A percentile compares a stretch with the other conserved stretches of the same genome.
Evolutionary conservation across 2,797 vertebrate genomes (phyloP).

Genomic region (Silurus lanzhouensis): DNA sequence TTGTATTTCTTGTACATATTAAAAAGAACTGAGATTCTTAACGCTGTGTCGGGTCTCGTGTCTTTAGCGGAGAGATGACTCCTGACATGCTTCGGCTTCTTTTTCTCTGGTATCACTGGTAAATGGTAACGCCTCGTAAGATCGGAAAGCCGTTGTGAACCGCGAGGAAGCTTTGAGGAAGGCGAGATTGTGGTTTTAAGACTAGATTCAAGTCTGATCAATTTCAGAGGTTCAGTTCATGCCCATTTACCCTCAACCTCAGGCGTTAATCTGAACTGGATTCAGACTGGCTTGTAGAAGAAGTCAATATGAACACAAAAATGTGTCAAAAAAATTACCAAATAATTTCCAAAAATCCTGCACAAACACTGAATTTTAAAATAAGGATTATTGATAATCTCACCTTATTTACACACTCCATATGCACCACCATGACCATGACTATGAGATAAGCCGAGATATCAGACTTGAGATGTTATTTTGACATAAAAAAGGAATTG

Average conservation of each 20-base stretch:
- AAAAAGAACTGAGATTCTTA: constrained; percentile 68
- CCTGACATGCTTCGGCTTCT: not conserved
- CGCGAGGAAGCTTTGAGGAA: constrained; percentile 57
- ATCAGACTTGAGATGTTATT: constrained; percentile 45
- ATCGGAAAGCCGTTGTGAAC: no score
- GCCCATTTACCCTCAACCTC: not conserved
- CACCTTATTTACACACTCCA: no score
- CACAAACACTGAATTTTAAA: not conserved
- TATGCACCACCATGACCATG: constrained; percentile 9
- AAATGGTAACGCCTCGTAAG: no score
- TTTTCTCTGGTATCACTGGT: not conserved
- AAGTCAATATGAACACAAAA: not conserved
- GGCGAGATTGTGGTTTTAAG: constrained; percentile 71
- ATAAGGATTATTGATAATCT: not conserved
- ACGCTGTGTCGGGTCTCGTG: constrained; percentile 7
- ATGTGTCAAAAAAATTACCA: not conserved
- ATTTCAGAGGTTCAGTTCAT: not conserved
- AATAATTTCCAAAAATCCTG: not conserved
- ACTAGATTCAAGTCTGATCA: not conserved
- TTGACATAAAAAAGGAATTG: constrained; percentile 65
- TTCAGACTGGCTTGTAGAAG: not conserved
- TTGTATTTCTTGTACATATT: constrained; percentile 87
- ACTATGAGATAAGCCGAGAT: not conserved
- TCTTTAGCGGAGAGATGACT: not conserved
- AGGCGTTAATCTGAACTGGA: not conserved